A percentile compares a stretch with the other conserved stretches of the same genome.
Evolutionary conservation across 2,888 invertebrate genomes (phyloP).

Genomic region (Noctuana brunneofusca): DNA sequence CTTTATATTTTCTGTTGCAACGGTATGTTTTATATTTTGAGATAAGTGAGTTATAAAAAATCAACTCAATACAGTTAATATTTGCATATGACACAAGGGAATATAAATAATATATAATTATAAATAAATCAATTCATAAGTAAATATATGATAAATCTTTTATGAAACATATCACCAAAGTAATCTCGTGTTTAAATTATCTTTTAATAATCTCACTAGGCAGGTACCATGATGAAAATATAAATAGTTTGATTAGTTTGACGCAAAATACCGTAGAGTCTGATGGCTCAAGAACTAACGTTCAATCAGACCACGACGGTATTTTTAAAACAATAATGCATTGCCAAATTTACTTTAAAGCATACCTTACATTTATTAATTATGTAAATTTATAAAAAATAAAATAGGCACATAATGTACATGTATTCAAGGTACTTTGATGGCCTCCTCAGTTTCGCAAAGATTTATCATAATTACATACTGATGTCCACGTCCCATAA

Average conservation of each 20-base stretch:
- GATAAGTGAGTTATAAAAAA: background rate
- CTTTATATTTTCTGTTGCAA: too few species aligned
- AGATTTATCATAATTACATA: slow-evolving; percentile 51
- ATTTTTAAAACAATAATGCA: slow-evolving; percentile 50
- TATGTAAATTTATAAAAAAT: background rate
- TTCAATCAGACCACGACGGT: slow-evolving; percentile 74
- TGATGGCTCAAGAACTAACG: slow-evolving; percentile 78
- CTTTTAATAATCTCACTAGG: background rate
- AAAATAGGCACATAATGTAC: slow-evolving; percentile 5
- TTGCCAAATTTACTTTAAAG: slow-evolving; percentile 33
- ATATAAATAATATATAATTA: background rate
- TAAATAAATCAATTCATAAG: background rate
- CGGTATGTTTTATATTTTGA: background rate
- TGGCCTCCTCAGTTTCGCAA: slow-evolving; percentile 68
- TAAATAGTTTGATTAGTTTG: slow-evolving; percentile 8
- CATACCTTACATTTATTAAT: background rate
- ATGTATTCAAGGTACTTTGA: slow-evolving; percentile 52
- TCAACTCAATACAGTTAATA: background rate
- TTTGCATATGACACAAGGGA: too few species aligned
- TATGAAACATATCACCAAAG: slow-evolving; percentile 44
- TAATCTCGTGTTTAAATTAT: slow-evolving; percentile 5
- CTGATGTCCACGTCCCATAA: slow-evolving; percentile 61
- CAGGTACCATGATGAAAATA: too few species aligned
- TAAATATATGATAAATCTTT: slow-evolving; percentile 46
- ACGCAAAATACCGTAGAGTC: slow-evolving; percentile 64